Evolutionary conservation across 2,797 vertebrate genomes (phyloP), one percentile per base, ranked within the genome.

Genomic region (Bufotes viridis): DNA sequence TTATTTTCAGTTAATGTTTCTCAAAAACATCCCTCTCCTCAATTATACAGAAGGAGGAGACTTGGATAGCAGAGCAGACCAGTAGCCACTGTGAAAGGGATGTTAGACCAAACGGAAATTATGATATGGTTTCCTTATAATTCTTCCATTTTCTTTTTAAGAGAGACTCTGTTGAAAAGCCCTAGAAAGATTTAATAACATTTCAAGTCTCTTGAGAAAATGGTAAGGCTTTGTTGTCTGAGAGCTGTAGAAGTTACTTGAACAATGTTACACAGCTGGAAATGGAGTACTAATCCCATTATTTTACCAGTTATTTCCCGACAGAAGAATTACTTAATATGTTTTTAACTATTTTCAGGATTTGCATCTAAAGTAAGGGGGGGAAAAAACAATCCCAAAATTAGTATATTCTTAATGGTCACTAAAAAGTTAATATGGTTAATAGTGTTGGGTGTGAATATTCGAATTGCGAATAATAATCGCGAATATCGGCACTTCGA

Each of bases 131-230:
- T 94, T 92, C 90, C 92, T 93, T 93, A 91, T 92, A 93, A 93
- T 82, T 90, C 85, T 89, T 87, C 88, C 60, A 90, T 93, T 91
- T 93, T 91, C 90, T 72, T 84, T 91, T 94, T 93, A 91, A 90
- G 91, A 89, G 93, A 91, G 88, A 92, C 92, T 93, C 93, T 5
- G 20, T 91, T 93, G 92, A 92, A 94, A 91, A 91, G 90, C 93
- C 90, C 91, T 92, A 91, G 91, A 93, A 95, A 94, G 93, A 94
- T 92, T 94, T 94, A 94, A 94, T 95, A 95, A 94, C 93, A 88
- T 93, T 90, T 90, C 92, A 94, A 87, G 90, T 94, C 94, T 93
- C 94, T 91, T 86, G 94, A 94, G 94, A 91, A 94, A 91, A 90
- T 93, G 91, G 91, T 92, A 90, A 53, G 92, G 93, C 93, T 95